Conservation (phyloP, 2,797 vertebrate genomes). For the Sebastes cheni region DNA sequence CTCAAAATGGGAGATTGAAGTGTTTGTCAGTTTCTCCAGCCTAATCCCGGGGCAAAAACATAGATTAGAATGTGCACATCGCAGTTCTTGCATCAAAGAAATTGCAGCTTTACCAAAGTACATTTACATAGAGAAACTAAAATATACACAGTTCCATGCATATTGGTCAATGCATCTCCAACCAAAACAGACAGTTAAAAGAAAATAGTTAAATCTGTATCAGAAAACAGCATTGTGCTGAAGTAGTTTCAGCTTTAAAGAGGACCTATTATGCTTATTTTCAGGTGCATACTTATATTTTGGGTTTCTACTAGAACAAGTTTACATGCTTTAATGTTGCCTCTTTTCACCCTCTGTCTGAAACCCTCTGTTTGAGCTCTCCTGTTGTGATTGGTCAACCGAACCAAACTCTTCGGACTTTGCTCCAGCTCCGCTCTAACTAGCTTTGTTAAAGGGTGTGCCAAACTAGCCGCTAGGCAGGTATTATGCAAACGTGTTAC, state of each 20-base stretch:
- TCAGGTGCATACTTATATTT: no score
- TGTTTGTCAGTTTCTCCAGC: conserved; percentile 38
- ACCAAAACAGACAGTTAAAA: background rate
- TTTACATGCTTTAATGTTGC: no score
- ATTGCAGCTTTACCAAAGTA: background rate
- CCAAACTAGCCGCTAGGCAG: no score
- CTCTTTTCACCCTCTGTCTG: no score
- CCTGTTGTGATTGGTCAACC: no score
- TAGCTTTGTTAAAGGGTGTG: rapidly evolving
- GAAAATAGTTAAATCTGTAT: background rate
- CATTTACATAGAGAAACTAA: background rate
- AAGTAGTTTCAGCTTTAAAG: background rate
- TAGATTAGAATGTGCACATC: conserved; percentile 33
- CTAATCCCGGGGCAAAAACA: conserved; percentile 14
- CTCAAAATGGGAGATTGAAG: conserved; percentile 28
- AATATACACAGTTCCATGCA: background rate
- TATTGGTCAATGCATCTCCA: background rate
- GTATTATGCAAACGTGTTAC: no score
- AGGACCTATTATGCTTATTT: background rate
- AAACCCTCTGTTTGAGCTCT: no score
- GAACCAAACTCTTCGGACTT: no score
- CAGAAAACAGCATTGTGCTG: background rate
- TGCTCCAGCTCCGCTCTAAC: no score
- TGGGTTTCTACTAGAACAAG: no score
- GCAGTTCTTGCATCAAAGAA: background rate